A percentile compares a stretch with the other conserved stretches of the same genome.
Evolutionary conservation across 2,888 invertebrate genomes (phyloP).

Genomic region (Andrena praecox): DNA sequence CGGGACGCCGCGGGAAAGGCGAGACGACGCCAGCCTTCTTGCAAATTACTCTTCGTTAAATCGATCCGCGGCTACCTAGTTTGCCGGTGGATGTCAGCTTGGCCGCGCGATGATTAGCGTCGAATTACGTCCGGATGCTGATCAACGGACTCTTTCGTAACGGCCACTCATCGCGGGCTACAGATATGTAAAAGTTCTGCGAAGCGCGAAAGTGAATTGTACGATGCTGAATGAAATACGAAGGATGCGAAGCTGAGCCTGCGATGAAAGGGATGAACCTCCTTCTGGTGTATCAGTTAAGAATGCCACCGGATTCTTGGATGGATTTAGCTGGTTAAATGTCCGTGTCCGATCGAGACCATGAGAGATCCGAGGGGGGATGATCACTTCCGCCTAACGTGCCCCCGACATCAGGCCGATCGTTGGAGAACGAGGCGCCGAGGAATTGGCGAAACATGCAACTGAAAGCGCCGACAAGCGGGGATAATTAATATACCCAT

Average conservation of each 20-base stretch:
- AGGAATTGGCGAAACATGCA: constrained; percentile 59
- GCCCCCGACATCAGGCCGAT: constrained; percentile 35
- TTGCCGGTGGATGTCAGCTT: neutral
- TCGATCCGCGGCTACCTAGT: constrained; percentile 18
- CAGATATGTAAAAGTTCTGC: neutral
- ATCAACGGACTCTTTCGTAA: no score
- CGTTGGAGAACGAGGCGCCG: constrained; percentile 45
- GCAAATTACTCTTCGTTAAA: constrained; percentile 19
- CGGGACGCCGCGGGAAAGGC: constrained; percentile 3
- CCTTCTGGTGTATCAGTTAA: neutral
- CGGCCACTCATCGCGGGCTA: no score
- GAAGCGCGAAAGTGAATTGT: neutral
- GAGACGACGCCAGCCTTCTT: constrained; percentile 3
- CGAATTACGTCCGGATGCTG: neutral
- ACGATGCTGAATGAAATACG: neutral
- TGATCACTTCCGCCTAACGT: constrained; percentile 40
- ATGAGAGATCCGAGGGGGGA: constrained; percentile 46
- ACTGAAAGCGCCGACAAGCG: constrained; percentile 38
- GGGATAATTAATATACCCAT: constrained; percentile 56
- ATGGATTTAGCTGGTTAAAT: neutral
- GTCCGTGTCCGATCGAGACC: neutral
- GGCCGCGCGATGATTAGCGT: neutral
- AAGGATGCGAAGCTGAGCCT: neutral
- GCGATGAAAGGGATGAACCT: neutral
- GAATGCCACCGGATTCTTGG: neutral